A percentile compares a stretch with the other conserved stretches of the same genome.
Conservation (phyloP, 2,113 vertebrate species). For the Ptychochromis oligacanthus region DNA sequence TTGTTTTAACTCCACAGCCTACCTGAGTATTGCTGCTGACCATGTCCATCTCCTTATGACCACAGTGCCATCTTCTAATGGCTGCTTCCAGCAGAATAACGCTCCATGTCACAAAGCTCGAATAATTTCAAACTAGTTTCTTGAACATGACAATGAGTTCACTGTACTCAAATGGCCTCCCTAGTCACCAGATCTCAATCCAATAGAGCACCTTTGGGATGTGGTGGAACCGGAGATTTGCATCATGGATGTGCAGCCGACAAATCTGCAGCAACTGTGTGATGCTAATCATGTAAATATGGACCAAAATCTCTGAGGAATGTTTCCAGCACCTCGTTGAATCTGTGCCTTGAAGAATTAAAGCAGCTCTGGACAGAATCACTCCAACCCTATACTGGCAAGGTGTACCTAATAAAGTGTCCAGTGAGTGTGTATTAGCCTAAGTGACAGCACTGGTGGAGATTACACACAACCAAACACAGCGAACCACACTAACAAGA, state of each 20-base stretch:
- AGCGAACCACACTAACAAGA: neutral
- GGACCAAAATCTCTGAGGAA: neutral
- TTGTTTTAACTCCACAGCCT: neutral
- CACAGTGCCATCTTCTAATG: neutral
- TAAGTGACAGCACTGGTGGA: neutral
- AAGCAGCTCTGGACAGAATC: no score
- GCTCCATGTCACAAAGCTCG: neutral
- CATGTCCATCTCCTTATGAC: neutral
- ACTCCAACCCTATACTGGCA: neutral
- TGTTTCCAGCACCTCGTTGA: neutral
- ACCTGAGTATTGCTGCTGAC: neutral
- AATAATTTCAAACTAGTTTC: neutral
- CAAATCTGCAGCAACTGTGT: neutral
- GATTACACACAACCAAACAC: neutral
- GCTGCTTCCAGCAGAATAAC: neutral
- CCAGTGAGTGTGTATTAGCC: neutral
- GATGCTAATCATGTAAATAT: neutral
- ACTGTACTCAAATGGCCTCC: no score
- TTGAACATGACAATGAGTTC: neutral
- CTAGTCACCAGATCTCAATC: neutral
- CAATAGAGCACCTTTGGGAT: accelerated
- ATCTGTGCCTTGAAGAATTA: neutral
- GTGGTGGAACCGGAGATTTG: neutral
- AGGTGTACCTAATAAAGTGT: neutral
- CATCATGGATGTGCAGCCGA: neutral